These are phyloP conservation scores for Pipistrellus pygmaeus DNA, from an alignment of 2,797 vertebrate species.

Conservation along the genomic window DNA sequence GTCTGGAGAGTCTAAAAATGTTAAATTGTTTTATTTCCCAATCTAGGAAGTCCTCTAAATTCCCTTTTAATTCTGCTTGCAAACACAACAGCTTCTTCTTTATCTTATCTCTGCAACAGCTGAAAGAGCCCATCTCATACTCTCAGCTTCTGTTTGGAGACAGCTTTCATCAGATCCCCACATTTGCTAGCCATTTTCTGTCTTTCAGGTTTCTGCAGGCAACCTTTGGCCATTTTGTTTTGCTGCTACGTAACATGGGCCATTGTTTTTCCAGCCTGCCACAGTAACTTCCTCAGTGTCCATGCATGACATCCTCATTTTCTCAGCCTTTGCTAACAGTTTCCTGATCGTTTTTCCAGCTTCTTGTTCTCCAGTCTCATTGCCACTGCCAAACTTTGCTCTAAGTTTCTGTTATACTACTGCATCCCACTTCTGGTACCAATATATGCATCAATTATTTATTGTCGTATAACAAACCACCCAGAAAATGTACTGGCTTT, in stretches of 20 bases:
- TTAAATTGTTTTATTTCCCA: constrained; percentile 21
- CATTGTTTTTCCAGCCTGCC: neutral
- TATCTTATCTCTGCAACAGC: neutral
- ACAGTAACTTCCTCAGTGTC: neutral
- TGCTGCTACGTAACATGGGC: neutral
- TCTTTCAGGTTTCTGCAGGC: neutral
- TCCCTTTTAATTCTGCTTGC: neutral
- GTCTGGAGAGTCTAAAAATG: neutral
- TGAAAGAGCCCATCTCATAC: neutral
- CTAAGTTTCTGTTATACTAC: neutral
- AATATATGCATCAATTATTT: neutral
- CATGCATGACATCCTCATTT: neutral
- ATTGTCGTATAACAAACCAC: neutral
- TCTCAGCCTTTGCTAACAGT: neutral
- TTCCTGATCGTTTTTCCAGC: neutral
- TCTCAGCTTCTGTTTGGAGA: neutral
- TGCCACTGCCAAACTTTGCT: neutral
- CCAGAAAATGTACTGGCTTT: neutral
- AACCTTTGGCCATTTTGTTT: neutral
- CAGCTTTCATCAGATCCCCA: neutral
- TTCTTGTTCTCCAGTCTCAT: neutral
- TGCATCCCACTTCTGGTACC: neutral
- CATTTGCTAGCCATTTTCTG: neutral
- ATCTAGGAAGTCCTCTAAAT: neutral
- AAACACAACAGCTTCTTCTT: neutral